Percentiles rank a stretch among this genome's conserved stretches.
phyloP scores from a whole-genome alignment of 2,888 invertebrate species.

The Unio delphinus region DNA sequence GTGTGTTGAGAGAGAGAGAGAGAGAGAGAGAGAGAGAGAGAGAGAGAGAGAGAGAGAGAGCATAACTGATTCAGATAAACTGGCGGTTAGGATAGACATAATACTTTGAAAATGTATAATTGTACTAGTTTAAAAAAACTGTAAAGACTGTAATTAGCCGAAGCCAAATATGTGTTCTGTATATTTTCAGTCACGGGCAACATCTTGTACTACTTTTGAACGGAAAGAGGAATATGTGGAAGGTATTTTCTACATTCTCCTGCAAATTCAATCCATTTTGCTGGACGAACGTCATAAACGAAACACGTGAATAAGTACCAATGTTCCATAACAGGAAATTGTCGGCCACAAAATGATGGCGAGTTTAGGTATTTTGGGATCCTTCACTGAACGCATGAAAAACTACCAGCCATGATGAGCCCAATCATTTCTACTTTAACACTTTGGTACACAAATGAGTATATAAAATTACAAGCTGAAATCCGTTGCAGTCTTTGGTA shows the following conservation, averaged over 20 bases:
- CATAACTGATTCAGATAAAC: background rate
- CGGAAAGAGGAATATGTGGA: conserved; percentile 71
- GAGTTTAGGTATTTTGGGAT: background rate
- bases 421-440: no score
- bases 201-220: conserved; percentile 72
- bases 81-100: no score
- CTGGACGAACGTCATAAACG: no score
- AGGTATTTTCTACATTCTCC: conserved; percentile 50
- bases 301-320: no score
- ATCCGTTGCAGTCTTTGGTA: no score
- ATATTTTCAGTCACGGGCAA: conserved; percentile 68
- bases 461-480: no score
- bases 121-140: no score
- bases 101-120: no score
- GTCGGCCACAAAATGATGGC: background rate
- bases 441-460: no score
- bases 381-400: background rate
- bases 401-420: no score
- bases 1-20: conserved; percentile 7
- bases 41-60: conserved; percentile 6
- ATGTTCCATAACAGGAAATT: background rate
- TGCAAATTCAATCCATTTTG: no score
- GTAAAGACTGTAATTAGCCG: no score
- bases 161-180: background rate
- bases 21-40: conserved; percentile 15